Evolutionary conservation across 1,140 invertebrate genomes (phyloP), one percentile per base, ranked within the genome.

Genomic region (Philopotamus ludificatus): DNA sequence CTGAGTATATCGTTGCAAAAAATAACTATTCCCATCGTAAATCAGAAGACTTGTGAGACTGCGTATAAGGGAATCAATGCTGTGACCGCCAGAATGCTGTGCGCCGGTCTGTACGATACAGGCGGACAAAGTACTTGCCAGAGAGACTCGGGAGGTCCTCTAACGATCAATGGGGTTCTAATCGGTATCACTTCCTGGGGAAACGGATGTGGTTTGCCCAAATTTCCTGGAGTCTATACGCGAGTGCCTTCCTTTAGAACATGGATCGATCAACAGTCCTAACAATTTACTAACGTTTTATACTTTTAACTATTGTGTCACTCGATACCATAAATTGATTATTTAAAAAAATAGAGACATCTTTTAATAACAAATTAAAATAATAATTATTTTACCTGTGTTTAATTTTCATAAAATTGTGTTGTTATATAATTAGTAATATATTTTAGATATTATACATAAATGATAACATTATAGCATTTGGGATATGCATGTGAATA

Each of bases 31-130:
- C 78, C 78, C 0, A 59, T 79, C 4, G 28, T 80, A 0, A 34
- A 41, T 4, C 28, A 20, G 0, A 9, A 34, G 0, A 23, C 12
- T 0, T 81, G 80, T 62, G 63, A 58, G 3, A 15, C 65, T 4
- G 62, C 74, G 10, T 71, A 75, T 18, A 25, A 9, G 2, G 22
- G 18, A 2, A 10, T 70, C 0, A 71, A 70, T 1, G 7, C 53
- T 1, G 74, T 89, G 18, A 84, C 82, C 0, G 70, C 81, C 1
- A 81, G 81, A 15, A 86, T 87, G 82, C 73, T 87, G 1, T 89
- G 87, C 71, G 87, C 87, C 42, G 87, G 86, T 2, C 2, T 3
- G 1, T 34, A 18, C 2, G 60, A 51, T 9, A 7, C 3, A 53
- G 60, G 60, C 21, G 60, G 60, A 7, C 45, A 62, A 62, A 23